Base-by-base conservation (phyloP, 2,888 invertebrate genomes). In the Drosophila nigricruria region DNA sequence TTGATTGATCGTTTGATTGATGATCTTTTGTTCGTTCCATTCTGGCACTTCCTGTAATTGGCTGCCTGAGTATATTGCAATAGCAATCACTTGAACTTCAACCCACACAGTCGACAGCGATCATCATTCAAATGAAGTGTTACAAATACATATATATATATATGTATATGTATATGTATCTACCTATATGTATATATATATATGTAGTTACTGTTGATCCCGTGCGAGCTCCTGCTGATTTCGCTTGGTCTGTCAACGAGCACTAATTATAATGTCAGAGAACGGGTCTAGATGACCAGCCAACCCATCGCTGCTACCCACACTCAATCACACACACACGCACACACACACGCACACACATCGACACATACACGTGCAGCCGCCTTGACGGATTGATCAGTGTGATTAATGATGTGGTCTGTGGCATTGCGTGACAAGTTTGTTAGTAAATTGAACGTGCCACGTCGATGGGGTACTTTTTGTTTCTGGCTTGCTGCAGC, bases 381-480 rank as follows among this genome's bases (percentile, higher is more conserved):
- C 43, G 45, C 73, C 59, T 66, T 83, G 85, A 89, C 88, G 85
- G 89, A 84, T 89, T 89, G 85, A 81, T 84, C 70, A 63, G 72
- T 50, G 67, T 86, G 84, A 89, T 89, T 85, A 85, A 85, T 86
- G 83, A 69, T 77, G 67, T 52, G 59, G 62, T 27, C 56, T 70
- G 67, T 64, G 77, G 80, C 83, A 77, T 83, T 79, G 86, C 86
- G 88, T 87, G 86, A 89, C 88, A 87, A 89, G 89, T 89, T 89
- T 89, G 89, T 87, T 87, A 89, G 88, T 68, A 76, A 73, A 79
- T 85, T 77, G 75, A 81, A 73, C 79, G 70, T 77, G 73, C 56
- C 82, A 67, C 75, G 54, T 61, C 59, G 69, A 43, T 57, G 58
- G 43, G 57, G 58, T 52, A 42, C 2, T 23, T 30, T 54, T 56